Evolutionary conservation across 2,888 invertebrate genomes (phyloP), one percentile per base, ranked within the genome.

Genomic region (Arctia plantaginis): DNA sequence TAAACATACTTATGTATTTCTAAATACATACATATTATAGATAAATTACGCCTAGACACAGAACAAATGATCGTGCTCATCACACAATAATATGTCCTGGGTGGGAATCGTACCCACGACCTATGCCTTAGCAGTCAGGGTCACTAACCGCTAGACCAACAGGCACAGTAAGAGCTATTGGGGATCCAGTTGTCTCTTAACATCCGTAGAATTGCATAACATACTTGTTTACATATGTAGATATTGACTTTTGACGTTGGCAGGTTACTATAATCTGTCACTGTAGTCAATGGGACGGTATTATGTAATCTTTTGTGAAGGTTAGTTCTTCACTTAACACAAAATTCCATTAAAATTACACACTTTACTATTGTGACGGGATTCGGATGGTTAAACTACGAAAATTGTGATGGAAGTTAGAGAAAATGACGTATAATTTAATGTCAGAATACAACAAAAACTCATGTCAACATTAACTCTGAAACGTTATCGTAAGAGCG

Each of bases 401-500:
- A 51, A 47, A 72, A 47, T 76, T 55, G 76, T 67, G 65, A 66
- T n/a, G 73, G 67, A 75, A 78, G 77, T 77, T 75, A 79, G 66
- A 79, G 78, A 82, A 81, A 80, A 82, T 82, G 3, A 78, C 75
- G 69, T 75, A 80, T 80, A 83, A 83, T 84, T 83, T 77, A 75
- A 80, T 82, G 80, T 76, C 77, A 78, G 79, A 75, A 73, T 79
- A 73, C 76, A 77, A 83, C 73, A 80, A 86, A 82, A 81, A 78
- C 55, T 77, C 81, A 80, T 75, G 79, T 81, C 79, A 80, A 72
- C 76, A 75, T 77, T 80, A 82, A 82, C 68, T 76, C 77, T 80
- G 82, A 83, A 83, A 78, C 82, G 80, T 84, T 84, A 87, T 84
- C 83, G 78, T 85, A 83, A 83, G 80, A 80, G 76, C 74, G 72